Evolutionary conservation across 2,888 invertebrate species (phyloP), one percentile per base, ranked within the genome.

Genomic region (Adelphocoris suturalis): DNA sequence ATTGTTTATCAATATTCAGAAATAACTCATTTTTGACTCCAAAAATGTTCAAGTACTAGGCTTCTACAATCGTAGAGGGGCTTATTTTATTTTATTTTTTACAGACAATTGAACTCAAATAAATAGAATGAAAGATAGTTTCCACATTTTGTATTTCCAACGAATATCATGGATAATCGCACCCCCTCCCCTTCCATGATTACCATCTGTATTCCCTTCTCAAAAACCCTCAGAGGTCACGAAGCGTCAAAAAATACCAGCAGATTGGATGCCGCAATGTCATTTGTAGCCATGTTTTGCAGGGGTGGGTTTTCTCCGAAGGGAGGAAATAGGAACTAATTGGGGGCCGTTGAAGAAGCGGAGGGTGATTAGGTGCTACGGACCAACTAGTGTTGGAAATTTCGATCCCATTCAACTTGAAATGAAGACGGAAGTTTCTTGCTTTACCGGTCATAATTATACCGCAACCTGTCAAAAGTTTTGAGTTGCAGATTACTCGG

Each of bases 261-360:
- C 19, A 61, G 61, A 61, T 61, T 61, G 61, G 19, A n/a, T n/a
- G 61, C 61, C n/a, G 19, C 61, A 61, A 61, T 61, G 61, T 61
- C 61, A 61, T 61, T 61, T 61, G 61, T 61, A 61, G 19, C 61
- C n/a, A 61, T 61, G 61, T 61, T 61, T 61, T 61, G 61, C 61
- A 16, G n/a, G n/a, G 19, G 19, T n/a, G 61, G 61, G 61, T 61
- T 37, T 52, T 11, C n/a, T n/a, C 14, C n/a, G n/a, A n/a, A 61
- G n/a, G 19, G 61, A 61, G n/a, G 61, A 61, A 61, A 61, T 61
- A 9, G 61, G 61, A 14, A 5, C 9, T 61, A 19, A 19, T 61
- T 61, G 19, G 19, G 37, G n/a, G 61, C n/a, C 14, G 61, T 61
- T 19, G 61, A 61, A 61, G 61, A 61, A 61, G 61, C 61, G 61